These are phyloP conservation scores for Plodia interpunctella DNA, from an alignment of 1,140 invertebrate species.

Conservation along the genomic window DNA sequence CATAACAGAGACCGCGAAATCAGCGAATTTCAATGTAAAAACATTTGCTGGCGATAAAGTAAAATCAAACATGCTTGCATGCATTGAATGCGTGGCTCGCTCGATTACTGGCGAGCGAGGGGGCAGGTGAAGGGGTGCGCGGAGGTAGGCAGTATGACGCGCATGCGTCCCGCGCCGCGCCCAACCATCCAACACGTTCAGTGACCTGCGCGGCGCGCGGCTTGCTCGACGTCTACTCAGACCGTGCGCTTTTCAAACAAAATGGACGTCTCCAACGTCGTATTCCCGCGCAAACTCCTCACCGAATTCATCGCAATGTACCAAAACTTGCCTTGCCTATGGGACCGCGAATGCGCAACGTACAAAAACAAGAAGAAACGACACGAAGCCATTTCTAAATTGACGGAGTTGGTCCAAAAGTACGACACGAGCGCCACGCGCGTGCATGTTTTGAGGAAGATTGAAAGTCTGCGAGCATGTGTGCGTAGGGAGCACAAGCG, in stretches of 20 bases:
- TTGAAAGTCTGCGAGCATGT: conserved; percentile 60
- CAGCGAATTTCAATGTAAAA: no score
- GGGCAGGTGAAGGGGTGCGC: neutral
- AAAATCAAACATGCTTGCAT: neutral
- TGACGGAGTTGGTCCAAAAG: conserved; percentile 51
- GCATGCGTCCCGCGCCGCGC: neutral
- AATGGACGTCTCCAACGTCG: conserved; percentile 40
- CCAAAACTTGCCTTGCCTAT: conserved; percentile 48
- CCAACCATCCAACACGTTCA: conserved; percentile 35
- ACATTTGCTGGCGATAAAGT: no score
- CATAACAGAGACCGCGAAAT: no score
- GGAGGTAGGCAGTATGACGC: neutral
- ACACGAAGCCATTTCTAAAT: conserved; percentile 46
- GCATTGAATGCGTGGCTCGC: neutral
- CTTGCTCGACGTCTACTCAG: conserved; percentile 34
- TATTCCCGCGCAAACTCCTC: conserved; percentile 53
- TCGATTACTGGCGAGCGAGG: neutral
- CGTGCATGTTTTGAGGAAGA: conserved; percentile 58
- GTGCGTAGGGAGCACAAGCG: conserved; percentile 50
- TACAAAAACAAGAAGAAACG: conserved; percentile 56
- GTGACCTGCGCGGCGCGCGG: conserved; percentile 57
- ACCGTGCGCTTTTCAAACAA: conserved; percentile 21
- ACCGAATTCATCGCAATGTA: conserved; percentile 53
- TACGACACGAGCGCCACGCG: conserved; percentile 49
- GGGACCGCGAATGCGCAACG: conserved; percentile 38